These are phyloP conservation scores for Mobula birostris DNA, from an alignment of 2,113 vertebrate species.

Conservation along the genomic window DNA sequence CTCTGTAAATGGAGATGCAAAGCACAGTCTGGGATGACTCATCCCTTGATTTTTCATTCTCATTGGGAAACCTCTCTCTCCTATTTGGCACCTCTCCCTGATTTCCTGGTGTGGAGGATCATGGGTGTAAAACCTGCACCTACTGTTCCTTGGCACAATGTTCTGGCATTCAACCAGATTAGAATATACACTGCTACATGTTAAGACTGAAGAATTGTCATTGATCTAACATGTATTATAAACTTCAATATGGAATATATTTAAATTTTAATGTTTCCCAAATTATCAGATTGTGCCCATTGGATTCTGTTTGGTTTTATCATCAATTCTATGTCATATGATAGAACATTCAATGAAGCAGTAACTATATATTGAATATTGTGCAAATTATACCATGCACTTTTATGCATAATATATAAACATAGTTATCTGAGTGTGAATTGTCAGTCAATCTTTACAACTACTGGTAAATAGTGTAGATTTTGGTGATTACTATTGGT, in stretches of 20 bases:
- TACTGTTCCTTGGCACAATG: background rate
- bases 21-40: background rate
- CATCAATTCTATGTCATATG: background rate
- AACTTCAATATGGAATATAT: background rate
- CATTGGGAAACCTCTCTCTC: background rate
- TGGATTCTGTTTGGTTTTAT: background rate
- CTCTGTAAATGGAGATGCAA: background rate
- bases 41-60: background rate
- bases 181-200: background rate
- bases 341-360: background rate
- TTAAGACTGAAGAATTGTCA: background rate
- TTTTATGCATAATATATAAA: background rate
- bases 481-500: background rate
- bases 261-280: background rate
- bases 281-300: background rate
- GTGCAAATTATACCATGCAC: background rate
- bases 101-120: background rate
- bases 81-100: background rate
- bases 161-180: background rate
- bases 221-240: background rate
- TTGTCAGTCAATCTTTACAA: background rate
- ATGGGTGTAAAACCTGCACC: background rate
- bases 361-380: background rate
- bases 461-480: background rate
- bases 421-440: background rate